These are phyloP conservation scores for Himalopsyche anomala DNA, from an alignment of 2,888 invertebrate genomes.

Conservation along the genomic window DNA sequence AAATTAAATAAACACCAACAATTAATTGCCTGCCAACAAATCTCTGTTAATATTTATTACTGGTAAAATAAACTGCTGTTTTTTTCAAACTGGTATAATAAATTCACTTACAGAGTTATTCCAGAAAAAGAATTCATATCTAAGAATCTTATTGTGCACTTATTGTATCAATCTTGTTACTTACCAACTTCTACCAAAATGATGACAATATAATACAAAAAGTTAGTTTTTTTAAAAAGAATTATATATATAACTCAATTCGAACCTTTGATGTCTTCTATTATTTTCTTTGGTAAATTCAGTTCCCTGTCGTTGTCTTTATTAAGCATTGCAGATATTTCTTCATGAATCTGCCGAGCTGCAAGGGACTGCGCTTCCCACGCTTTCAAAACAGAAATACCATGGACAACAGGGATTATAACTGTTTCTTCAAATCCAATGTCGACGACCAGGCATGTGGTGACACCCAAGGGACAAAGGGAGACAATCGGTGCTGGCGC, in stretches of 20 bases:
- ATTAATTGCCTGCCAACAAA: too few relatives aligned
- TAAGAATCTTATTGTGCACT: too few relatives aligned
- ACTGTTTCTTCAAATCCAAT: conserved; percentile 91
- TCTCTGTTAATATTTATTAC: too few relatives aligned
- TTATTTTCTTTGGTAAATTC: conserved; percentile 75
- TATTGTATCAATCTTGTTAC: too few relatives aligned
- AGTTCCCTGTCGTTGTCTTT: conserved; percentile 73
- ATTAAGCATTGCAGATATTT: conserved; percentile 75
- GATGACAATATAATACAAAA: not conserved
- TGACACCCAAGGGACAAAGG: conserved; percentile 88
- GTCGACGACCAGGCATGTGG: conserved; percentile 90
- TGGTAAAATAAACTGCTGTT: too few relatives aligned
- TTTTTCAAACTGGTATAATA: too few relatives aligned
- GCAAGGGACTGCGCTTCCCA: conserved; percentile 90
- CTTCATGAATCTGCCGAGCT: conserved; percentile 83
- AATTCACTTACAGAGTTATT: too few relatives aligned
- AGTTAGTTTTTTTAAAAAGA: not conserved
- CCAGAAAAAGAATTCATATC: too few relatives aligned
- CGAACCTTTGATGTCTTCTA: conserved; percentile 86
- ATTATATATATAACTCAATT: not conserved
- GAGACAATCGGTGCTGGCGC: conserved; percentile 91
- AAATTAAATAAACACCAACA: too few relatives aligned
- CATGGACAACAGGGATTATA: conserved; percentile 90
- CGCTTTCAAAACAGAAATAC: conserved; percentile 89
- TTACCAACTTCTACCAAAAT: not conserved